Evolutionary conservation across 1,140 invertebrate species (phyloP).

Genomic region (Portunus trituberculatus): DNA sequence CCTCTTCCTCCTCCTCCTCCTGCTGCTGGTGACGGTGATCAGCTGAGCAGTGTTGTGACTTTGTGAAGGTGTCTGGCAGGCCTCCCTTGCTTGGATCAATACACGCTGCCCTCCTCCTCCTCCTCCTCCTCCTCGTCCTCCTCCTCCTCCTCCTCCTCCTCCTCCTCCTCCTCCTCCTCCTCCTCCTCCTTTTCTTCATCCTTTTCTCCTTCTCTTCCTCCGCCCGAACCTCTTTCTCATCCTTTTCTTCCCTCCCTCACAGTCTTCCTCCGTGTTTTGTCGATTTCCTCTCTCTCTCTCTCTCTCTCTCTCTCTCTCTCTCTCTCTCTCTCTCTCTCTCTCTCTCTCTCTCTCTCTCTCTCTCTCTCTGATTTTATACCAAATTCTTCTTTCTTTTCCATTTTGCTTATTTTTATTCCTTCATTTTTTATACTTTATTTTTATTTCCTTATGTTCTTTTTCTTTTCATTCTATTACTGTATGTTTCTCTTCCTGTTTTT

Average conservation of each 20-base stretch:
- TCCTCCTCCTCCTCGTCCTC: not conserved
- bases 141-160: slow-evolving; percentile 8
- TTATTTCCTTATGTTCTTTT: too few species aligned
- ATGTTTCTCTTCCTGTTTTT: too few species aligned
- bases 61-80: not conserved
- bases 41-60: slow-evolving; percentile 4
- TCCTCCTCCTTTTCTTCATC: not conserved
- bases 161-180: not conserved
- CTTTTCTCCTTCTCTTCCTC: too few species aligned
- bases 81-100: not conserved
- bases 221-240: not conserved
- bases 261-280: too few species aligned
- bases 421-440: too few species aligned
- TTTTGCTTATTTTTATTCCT: too few species aligned
- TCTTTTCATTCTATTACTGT: too few species aligned
- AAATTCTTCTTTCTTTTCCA: too few species aligned
- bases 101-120: not conserved
- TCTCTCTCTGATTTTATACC: not conserved
- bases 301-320: too few species aligned
- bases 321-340: too few species aligned
- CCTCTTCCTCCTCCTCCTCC: not conserved
- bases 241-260: not conserved
- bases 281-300: too few species aligned
- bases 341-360: not conserved
- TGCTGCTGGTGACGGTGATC: not conserved